Percentiles rank a stretch among this genome's conserved stretches.
Evolutionary conservation across 2,888 invertebrate genomes (phyloP).

Genomic region (Microchrysa polita): DNA sequence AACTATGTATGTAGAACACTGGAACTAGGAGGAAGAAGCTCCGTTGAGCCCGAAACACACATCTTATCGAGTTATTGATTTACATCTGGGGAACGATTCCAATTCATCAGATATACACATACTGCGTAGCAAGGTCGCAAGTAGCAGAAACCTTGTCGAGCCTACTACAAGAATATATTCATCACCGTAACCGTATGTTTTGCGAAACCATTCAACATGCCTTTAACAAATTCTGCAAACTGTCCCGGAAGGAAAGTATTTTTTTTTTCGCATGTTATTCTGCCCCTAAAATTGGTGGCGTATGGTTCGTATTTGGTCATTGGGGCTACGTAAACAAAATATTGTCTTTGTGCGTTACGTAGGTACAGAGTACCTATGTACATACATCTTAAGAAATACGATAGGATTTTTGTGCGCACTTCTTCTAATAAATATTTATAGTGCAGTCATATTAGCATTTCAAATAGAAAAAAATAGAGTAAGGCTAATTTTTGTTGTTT

Average conservation of each 20-base stretch:
- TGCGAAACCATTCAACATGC: background rate
- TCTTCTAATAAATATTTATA: too few species aligned
- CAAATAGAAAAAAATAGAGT: too few species aligned
- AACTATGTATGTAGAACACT: background rate
- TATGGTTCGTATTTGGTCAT: too few species aligned
- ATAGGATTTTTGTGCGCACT: too few species aligned
- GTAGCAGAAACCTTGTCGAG: background rate
- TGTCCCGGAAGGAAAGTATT: slow-evolving; percentile 14
- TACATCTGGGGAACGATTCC: slow-evolving; percentile 28
- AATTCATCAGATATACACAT: slow-evolving; percentile 4
- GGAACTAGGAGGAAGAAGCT: background rate
- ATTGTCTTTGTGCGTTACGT: too few species aligned
- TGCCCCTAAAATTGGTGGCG: background rate
- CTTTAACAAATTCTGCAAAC: background rate
- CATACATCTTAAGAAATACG: too few species aligned
- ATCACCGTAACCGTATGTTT: background rate
- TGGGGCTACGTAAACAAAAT: too few species aligned
- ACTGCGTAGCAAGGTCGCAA: background rate
- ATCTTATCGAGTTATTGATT: slow-evolving; percentile 34
- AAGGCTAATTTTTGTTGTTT: too few species aligned
- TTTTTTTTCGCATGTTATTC: background rate
- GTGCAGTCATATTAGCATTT: too few species aligned
- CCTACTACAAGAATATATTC: too few species aligned
- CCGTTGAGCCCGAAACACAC: background rate
- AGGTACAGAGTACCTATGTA: too few species aligned